These are phyloP conservation scores for Spea bombifrons DNA, from an alignment of 2,113 vertebrate species.

Conservation along the genomic window DNA sequence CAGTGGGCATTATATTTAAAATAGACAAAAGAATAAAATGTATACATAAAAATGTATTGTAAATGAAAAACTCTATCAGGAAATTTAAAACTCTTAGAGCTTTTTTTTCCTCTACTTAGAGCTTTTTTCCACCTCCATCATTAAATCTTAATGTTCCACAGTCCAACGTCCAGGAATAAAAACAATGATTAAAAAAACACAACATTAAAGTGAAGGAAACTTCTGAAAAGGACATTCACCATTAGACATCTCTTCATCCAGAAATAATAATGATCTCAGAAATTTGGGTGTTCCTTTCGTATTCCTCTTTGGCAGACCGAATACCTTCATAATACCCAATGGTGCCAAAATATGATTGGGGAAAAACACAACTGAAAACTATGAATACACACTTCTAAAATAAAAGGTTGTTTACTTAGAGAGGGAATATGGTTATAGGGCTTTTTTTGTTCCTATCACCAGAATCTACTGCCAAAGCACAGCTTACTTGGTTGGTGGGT, in stretches of 20 bases:
- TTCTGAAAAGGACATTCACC: conserved; percentile 30
- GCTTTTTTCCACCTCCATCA: neutral
- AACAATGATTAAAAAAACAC: conserved; percentile 13
- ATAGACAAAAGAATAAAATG: neutral
- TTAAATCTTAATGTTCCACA: neutral
- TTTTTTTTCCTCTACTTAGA: conserved; percentile 10
- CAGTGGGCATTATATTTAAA: neutral
- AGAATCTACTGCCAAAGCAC: no score
- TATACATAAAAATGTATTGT: neutral
- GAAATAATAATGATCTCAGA: conserved; percentile 40
- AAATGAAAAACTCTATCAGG: conserved; percentile 10
- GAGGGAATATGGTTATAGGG: no score
- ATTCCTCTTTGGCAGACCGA: conserved; percentile 19
- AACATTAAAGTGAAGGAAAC: conserved; percentile 15
- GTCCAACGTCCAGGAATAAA: conserved; percentile 3
- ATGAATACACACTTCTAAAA: conserved; percentile 18
- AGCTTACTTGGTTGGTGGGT: no score
- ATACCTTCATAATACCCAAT: conserved; percentile 2
- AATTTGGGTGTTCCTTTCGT: conserved; percentile 44
- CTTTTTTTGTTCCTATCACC: neutral
- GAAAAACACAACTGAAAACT: conserved; percentile 8
- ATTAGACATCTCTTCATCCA: conserved; percentile 40
- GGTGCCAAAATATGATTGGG: conserved; percentile 20
- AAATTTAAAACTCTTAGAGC: neutral
- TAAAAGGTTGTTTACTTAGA: neutral